Evolutionary conservation across 2,888 invertebrate genomes (phyloP).

Genomic region (Strigamia crassipes): DNA sequence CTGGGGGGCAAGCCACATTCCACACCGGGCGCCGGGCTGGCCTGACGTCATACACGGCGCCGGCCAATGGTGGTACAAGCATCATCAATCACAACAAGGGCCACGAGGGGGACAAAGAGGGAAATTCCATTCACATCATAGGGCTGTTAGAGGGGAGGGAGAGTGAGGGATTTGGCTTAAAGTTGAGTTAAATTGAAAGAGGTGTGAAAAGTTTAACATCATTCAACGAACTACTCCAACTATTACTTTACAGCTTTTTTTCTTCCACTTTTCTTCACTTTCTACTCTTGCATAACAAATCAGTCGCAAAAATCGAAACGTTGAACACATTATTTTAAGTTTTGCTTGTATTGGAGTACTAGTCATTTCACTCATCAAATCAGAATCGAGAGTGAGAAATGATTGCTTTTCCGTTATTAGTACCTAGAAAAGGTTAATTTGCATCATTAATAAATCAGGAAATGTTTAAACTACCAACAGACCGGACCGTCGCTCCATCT

Average conservation of each 20-base stretch:
- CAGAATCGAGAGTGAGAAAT: background rate
- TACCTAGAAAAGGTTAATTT: background rate
- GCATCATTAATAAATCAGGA: background rate
- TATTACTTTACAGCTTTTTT: background rate
- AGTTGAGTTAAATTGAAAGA: background rate
- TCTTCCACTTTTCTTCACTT: background rate
- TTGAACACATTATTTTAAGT: too few relatives aligned
- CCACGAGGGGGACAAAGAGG: slow-evolving; percentile 29
- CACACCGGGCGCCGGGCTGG: slow-evolving; percentile 23
- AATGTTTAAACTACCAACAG: background rate
- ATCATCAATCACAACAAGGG: slow-evolving; percentile 31
- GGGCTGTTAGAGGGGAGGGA: slow-evolving; percentile 3
- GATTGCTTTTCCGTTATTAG: background rate
- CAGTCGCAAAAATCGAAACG: too few relatives aligned
- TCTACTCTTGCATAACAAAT: background rate
- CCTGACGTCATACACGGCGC: slow-evolving; percentile 18
- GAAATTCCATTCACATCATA: slow-evolving; percentile 13
- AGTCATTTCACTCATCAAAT: background rate
- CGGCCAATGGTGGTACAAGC: slow-evolving; percentile 18
- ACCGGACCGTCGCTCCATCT: too few relatives aligned
- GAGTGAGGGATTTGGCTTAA: background rate
- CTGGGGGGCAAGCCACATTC: slow-evolving; percentile 29
- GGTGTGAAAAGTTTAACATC: slow-evolving; percentile 20
- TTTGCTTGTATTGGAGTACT: background rate
- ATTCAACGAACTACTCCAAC: background rate